Evolutionary conservation across 2,888 invertebrate genomes (phyloP), one percentile per base, ranked within the genome.

Genomic region (Synanthedon tipuliformis): DNA sequence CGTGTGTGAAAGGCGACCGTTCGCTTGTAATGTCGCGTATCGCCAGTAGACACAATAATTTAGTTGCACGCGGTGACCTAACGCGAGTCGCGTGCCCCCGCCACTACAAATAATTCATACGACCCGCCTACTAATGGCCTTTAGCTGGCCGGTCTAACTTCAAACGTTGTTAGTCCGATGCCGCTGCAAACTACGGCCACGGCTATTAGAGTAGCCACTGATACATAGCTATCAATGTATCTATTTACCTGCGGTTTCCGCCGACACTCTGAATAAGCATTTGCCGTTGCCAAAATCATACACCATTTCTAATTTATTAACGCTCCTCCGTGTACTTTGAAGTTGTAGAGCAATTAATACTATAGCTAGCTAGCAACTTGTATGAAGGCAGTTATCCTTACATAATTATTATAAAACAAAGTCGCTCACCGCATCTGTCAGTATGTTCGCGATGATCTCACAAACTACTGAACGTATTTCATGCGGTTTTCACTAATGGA

Each of bases 101-200:
- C 67, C 68, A 65, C 73, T 70, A 79, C 82, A 79, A 86, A 85
- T 86, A 85, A 85, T 85, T 85, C 84, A 86, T 83, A 78, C 68
- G 69, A 68, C 69, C 76, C 74, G 76, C 74, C 74, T 72, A 71
- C 75, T 84, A 82, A 83, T 84, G 75, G 80, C 80, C 81, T 84
- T 85, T 84, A 83, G 81, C 78, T 76, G 78, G 67, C 72, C 61
- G 72, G 70, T 70, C 75, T 75, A 82, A 81, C 80, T 83, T 78
- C 75, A 72, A 81, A 83, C 71, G 77, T 78, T 75, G 81, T 81
- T 81, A 80, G 68, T 61, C 60, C 65, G 66, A 69, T 73, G 73
- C 65, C 67, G 72, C 68, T 67, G 73, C 72, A 71, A 77, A 79
- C 75, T 78, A 75, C 69, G 67, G 67, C 71, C 70, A 71, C 75